Conservation (phyloP, 2,797 vertebrate species). For the Molossus molossus region DNA sequence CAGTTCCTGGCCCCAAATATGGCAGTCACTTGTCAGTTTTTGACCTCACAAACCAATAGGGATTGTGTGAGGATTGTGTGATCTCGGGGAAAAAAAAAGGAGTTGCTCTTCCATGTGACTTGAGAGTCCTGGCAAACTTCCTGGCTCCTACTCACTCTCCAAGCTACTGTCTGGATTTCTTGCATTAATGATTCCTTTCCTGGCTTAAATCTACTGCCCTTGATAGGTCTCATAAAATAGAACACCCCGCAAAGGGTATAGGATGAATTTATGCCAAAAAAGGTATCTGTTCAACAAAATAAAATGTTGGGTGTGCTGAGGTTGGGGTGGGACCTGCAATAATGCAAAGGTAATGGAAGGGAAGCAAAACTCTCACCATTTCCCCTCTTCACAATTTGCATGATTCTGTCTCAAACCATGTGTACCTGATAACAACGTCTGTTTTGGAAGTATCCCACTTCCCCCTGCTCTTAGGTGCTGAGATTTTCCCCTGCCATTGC, state of each 20-base stretch:
- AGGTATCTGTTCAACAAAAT: neutral
- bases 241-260: neutral
- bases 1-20: neutral
- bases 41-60: neutral
- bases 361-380: neutral
- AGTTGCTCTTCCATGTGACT: neutral
- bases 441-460: neutral
- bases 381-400: neutral
- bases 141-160: neutral
- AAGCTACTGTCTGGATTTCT: neutral
- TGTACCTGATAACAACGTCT: neutral
- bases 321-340: neutral
- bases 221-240: neutral
- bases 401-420: neutral
- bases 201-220: neutral
- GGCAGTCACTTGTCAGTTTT: neutral
- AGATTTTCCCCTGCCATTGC: neutral
- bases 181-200: neutral
- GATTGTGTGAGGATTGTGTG: neutral
- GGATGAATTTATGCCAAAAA: neutral
- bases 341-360: neutral
- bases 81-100: neutral
- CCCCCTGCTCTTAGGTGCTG: neutral
- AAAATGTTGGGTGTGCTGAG: neutral
- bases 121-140: neutral